Percentiles rank a stretch among this genome's conserved stretches.
phyloP scores from a whole-genome alignment of 2,113 vertebrate genomes.

The Oncorhynchus tshawytscha region DNA sequence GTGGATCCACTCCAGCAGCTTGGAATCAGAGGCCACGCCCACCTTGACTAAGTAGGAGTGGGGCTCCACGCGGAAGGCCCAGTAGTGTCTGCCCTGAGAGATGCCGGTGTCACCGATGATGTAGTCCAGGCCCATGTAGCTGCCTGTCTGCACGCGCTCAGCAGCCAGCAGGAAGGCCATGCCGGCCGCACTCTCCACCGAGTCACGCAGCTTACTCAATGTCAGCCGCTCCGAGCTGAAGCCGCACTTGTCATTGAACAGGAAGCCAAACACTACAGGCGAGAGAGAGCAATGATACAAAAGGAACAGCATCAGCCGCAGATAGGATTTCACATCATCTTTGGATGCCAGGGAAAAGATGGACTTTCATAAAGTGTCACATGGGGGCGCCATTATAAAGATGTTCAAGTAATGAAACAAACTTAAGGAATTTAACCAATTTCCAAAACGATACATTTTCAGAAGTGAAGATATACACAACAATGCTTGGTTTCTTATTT shows the following conservation, averaged over 20 bases:
- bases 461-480: too few species aligned
- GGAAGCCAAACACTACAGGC: constrained; percentile 86
- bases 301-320: too few species aligned
- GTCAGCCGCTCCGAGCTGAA: constrained; percentile 86
- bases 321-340: too few species aligned
- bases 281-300: background rate
- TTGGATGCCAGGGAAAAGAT: too few species aligned
- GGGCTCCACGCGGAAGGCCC: constrained; percentile 89
- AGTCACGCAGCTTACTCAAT: constrained; percentile 80
- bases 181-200: constrained; percentile 89
- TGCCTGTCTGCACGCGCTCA: constrained; percentile 88
- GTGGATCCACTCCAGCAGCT: constrained; percentile 91
- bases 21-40: constrained; percentile 88
- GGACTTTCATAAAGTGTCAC: too few species aligned
- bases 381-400: too few species aligned
- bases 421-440: too few species aligned
- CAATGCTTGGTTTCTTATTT: too few species aligned
- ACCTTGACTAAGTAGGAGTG: constrained; percentile 92
- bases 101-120: constrained; percentile 90
- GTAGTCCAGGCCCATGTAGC: constrained; percentile 88
- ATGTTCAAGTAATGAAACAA: too few species aligned
- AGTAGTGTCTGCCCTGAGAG: constrained; percentile 90
- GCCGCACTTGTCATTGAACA: constrained; percentile 94
- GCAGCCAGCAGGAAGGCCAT: constrained; percentile 83
- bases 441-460: too few species aligned